Conservation (phyloP, 2,888 invertebrate species). For the Megaustenia siamemsis region DNA sequence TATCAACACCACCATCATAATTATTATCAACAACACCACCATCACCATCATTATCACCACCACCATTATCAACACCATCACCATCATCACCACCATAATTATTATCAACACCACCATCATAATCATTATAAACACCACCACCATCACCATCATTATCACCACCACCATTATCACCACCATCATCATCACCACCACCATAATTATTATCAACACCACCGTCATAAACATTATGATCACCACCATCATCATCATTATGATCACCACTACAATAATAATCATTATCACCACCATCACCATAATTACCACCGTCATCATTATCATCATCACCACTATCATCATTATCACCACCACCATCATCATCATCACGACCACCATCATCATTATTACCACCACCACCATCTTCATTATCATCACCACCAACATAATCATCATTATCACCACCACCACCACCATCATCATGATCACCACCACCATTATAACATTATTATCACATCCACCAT, state of each 20-base stretch:
- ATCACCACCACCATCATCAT: conserved; percentile 16
- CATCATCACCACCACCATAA: conserved; percentile 5
- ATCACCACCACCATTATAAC: too few relatives aligned
- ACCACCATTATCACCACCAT: neutral
- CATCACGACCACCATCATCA: neutral
- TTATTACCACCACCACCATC: conserved; percentile 1
- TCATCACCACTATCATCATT: conserved; percentile 28
- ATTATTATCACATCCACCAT: neutral
- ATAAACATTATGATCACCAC: neutral
- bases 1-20: neutral
- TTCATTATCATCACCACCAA: neutral
- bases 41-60: neutral
- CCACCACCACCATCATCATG: neutral
- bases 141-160: neutral
- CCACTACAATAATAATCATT: conserved; percentile 10
- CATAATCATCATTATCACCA: neutral
- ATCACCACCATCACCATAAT: too few relatives aligned
- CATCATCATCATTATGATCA: too few relatives aligned
- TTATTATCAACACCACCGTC: conserved; percentile 10
- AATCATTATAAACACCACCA: neutral
- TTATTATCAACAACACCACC: conserved; percentile 1
- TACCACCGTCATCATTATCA: conserved; percentile 23
- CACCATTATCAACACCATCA: neutral
- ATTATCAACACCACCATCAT: neutral
- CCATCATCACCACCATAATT: neutral